Evolutionary conservation across 2,113 vertebrate species (phyloP), one percentile per base, ranked within the genome.

Genomic region (Leiothrix lutea): DNA sequence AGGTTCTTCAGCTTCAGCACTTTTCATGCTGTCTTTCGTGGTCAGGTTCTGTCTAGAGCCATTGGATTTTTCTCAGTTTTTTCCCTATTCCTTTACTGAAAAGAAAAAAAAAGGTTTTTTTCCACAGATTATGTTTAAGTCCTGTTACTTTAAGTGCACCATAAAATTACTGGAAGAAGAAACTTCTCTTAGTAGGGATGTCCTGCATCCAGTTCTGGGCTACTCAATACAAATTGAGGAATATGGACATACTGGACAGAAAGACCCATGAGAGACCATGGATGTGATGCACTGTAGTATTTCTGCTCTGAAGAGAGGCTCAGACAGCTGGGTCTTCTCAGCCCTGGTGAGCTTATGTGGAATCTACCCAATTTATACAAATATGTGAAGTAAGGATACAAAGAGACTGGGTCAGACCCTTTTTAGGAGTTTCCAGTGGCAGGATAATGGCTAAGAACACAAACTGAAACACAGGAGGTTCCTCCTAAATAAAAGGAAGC

Each of bases 331-430:
- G 8, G 13, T 20, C 29, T 74, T 7, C 53, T 73, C 15, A 78
- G 11, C 6, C 13, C 40, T 4, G 1, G 5, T 23, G 33, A 36
- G 22, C 15, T 66, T 10, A 29, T 0, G 2, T 11, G 9, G 6
- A 11, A 23, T 57, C 12, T 29, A 9, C 8, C 35, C 31, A 44
- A 3, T 25, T 17, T 50, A 2, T 65, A 18, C 8, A 25, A 56
- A 28, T 65, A n/a, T 3, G 8, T 64, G 45, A 73, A 64, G 26
- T 1, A 9, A 58, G 12, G 6, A 2, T 60, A 21, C 8, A 35
- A 54, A 81, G 26, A 50, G 15, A 8, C 2, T 2, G 20, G 23
- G 14, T 35, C 38, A n/a, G 22, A 29, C 12, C 24, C 3, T 73
- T 50, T 21, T 35, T 21, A 14, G 25, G 38, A 15, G 5, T 36